phyloP scores from a whole-genome alignment of 2,797 vertebrate genomes.

The Cottoperca gobio region DNA sequence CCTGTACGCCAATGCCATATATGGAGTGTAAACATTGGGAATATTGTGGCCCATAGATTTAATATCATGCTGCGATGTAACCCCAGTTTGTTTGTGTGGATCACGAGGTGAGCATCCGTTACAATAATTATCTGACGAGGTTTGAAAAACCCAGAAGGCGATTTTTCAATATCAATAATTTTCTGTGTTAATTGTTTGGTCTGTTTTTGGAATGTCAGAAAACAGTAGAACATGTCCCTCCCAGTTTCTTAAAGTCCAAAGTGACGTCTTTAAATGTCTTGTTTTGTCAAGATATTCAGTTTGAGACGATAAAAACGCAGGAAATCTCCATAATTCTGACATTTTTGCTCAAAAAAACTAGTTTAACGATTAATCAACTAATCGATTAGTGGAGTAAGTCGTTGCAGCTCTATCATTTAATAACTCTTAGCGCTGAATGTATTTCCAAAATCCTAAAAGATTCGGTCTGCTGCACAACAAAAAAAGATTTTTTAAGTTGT shows the following conservation, averaged over 20 bases:
- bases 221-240: no score
- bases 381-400: no score
- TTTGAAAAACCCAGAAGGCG: neutral
- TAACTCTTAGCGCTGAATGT: neutral
- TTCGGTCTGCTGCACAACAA: neutral
- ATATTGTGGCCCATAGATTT: slow-evolving; percentile 43
- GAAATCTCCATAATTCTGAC: no score
- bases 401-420: neutral
- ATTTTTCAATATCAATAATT: no score
- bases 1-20: slow-evolving; percentile 25
- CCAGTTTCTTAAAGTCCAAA: no score
- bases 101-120: neutral
- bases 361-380: no score
- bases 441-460: slow-evolving; percentile 1
- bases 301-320: no score
- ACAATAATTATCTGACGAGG: neutral
- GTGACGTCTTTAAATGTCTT: no score
- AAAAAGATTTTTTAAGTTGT: neutral
- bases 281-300: no score
- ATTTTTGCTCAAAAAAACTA: no score
- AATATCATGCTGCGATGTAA: slow-evolving; percentile 22
- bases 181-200: no score
- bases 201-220: no score
- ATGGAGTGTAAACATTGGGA: slow-evolving; percentile 72
- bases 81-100: neutral